These are phyloP conservation scores for Euphonia xanthogaster DNA, from an alignment of 2,797 vertebrate genomes.

Conservation along the genomic window DNA sequence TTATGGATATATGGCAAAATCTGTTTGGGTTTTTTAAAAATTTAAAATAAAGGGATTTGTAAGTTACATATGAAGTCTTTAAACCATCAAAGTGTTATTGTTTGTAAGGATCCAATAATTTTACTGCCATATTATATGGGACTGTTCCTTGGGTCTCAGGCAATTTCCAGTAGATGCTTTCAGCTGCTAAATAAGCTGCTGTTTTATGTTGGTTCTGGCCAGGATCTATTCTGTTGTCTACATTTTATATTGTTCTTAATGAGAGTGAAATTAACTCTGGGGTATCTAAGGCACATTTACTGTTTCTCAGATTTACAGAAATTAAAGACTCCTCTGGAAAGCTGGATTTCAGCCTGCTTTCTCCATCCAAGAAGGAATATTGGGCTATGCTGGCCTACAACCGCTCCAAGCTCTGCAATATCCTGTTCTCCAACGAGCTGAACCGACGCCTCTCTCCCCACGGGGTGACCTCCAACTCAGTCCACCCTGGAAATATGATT, in stretches of 20 bases:
- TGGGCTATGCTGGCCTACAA: conserved; percentile 99
- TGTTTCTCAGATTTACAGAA: conserved; percentile 87
- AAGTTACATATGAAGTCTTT: background rate
- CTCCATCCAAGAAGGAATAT: conserved; percentile 87
- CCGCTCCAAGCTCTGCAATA: conserved; percentile 94
- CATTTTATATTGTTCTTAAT: background rate
- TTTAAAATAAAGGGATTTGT: background rate
- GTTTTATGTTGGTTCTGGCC: background rate
- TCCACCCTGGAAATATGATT: conserved; percentile 98
- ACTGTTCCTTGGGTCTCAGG: background rate
- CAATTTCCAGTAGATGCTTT: background rate
- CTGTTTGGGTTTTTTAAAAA: background rate
- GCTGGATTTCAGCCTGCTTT: conserved; percentile 86
- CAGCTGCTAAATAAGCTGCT: background rate
- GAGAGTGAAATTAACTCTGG: conserved; percentile 3
- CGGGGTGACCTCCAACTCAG: conserved; percentile 86
- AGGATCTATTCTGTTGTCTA: background rate
- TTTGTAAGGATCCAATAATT: background rate
- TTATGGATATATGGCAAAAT: background rate
- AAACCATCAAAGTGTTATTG: background rate
- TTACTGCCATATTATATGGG: background rate
- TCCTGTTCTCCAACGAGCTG: conserved; percentile 93
- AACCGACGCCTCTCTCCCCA: conserved; percentile 87
- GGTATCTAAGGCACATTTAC: background rate
- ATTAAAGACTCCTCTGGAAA: conserved; percentile 87